Conservation (phyloP, 64 coral and sea anemone genomes). For the Anthopleura sola region DNA sequence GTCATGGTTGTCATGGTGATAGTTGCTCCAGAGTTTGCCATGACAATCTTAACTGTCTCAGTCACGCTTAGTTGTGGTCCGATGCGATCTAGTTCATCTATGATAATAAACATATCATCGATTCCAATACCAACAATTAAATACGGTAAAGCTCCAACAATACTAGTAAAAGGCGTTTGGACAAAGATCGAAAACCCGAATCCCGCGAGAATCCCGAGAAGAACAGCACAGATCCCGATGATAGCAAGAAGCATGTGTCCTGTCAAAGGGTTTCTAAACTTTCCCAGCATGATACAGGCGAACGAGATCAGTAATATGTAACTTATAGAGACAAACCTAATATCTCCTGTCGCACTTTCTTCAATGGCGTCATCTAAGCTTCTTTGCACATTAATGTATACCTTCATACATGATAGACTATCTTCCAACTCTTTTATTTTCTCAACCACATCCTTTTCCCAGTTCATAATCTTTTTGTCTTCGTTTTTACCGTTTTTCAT, state of each 20-base stretch:
- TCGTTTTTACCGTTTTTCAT: slow-evolving; percentile 16
- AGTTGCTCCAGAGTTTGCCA: slow-evolving; percentile 59
- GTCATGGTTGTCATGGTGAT: slow-evolving; percentile 82
- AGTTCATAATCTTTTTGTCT: slow-evolving; percentile 32
- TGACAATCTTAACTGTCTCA: slow-evolving; percentile 52
- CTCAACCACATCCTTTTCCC: slow-evolving; percentile 48
- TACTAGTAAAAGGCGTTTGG: slow-evolving; percentile 48
- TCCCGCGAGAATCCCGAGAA: slow-evolving; percentile 58
- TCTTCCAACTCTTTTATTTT: background rate
- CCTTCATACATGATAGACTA: slow-evolving; percentile 15
- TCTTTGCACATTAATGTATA: slow-evolving; percentile 37
- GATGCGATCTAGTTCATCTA: slow-evolving; percentile 63
- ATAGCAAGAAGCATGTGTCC: slow-evolving; percentile 62
- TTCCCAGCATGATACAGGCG: slow-evolving; percentile 61
- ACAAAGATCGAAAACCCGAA: slow-evolving; percentile 47
- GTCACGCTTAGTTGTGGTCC: slow-evolving; percentile 29
- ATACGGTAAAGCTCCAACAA: slow-evolving; percentile 53
- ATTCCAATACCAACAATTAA: slow-evolving; percentile 58
- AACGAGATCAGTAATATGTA: slow-evolving; percentile 58
- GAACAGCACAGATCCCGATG: slow-evolving; percentile 40
- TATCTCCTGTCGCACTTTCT: slow-evolving; percentile 41
- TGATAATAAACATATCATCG: slow-evolving; percentile 78
- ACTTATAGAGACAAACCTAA: slow-evolving; percentile 39
- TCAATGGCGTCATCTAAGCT: slow-evolving; percentile 60
- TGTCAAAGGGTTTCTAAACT: slow-evolving; percentile 56